Conservation (phyloP, 2,113 vertebrate species). For the Amphilophus citrinellus region DNA sequence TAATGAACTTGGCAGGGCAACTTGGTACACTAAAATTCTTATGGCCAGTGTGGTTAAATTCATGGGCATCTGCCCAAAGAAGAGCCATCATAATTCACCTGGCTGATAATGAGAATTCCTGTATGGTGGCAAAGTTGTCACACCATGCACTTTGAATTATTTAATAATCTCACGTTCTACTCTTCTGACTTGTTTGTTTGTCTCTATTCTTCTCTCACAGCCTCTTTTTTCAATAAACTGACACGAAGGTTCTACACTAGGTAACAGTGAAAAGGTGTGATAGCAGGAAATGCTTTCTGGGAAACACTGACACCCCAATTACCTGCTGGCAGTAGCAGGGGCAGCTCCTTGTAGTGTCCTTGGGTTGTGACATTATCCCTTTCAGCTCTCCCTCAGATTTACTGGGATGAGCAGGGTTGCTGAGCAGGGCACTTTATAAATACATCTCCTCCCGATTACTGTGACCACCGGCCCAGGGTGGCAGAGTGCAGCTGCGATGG, state of each 20-base stretch:
- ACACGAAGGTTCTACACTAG: not conserved
- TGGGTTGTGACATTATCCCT: slow-evolving; percentile 80
- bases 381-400: slow-evolving; percentile 79
- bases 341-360: slow-evolving; percentile 75
- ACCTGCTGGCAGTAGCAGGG: slow-evolving; percentile 64
- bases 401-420: slow-evolving; percentile 75
- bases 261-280: slow-evolving; percentile 33
- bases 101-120: not conserved
- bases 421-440: slow-evolving; percentile 84
- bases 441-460: slow-evolving; percentile 81
- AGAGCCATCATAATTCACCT: not conserved
- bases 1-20: not conserved
- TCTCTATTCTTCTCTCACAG: not conserved
- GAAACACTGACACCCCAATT: slow-evolving; percentile 75
- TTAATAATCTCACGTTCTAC: not conserved
- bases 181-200: not conserved
- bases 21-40: not conserved
- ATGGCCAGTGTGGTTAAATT: not conserved
- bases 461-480: slow-evolving; percentile 63
- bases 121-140: not conserved
- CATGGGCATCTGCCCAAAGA: not conserved
- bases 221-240: slow-evolving; percentile 14
- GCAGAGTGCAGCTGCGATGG: slow-evolving; percentile 66
- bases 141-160: not conserved
- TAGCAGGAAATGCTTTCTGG: slow-evolving; percentile 56